Percentiles rank a stretch among this genome's conserved stretches.
Evolutionary conservation across 2,797 vertebrate species (phyloP).

Genomic region (Eurystomus glaucurus): DNA sequence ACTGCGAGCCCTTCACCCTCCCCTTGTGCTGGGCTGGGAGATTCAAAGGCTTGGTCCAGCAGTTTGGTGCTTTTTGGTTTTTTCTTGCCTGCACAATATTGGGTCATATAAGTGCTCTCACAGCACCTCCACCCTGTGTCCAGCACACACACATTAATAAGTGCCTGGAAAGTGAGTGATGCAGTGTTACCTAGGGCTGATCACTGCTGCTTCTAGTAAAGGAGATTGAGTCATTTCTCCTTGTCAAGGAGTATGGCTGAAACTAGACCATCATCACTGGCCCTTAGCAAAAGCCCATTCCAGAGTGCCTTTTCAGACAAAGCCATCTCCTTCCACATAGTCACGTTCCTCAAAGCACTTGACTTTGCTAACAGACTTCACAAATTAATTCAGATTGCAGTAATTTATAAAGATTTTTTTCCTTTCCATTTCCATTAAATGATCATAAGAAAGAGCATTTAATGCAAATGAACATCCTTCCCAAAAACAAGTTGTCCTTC

Average conservation of each 20-base stretch:
- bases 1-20: not conserved
- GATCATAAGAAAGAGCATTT: not conserved
- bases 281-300: not conserved
- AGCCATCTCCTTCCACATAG: not conserved
- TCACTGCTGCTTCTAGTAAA: not conserved
- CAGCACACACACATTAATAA: accelerated
- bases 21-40: not conserved
- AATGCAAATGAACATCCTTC: not conserved
- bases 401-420: not conserved
- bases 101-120: accelerated
- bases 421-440: not conserved
- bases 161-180: accelerated
- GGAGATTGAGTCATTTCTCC: not conserved
- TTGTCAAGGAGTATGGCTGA: not conserved
- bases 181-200: not conserved
- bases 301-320: accelerated
- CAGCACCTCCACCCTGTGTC: not conserved
- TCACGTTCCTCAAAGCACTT: not conserved
- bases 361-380: not conserved
- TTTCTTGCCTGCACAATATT: not conserved
- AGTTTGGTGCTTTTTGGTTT: not conserved
- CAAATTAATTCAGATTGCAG: not conserved
- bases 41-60: not conserved
- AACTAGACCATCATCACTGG: accelerated
- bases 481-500: not conserved